Evolutionary conservation across 2,113 vertebrate species (phyloP).

Genomic region (Dicrurus megarhynchus): DNA sequence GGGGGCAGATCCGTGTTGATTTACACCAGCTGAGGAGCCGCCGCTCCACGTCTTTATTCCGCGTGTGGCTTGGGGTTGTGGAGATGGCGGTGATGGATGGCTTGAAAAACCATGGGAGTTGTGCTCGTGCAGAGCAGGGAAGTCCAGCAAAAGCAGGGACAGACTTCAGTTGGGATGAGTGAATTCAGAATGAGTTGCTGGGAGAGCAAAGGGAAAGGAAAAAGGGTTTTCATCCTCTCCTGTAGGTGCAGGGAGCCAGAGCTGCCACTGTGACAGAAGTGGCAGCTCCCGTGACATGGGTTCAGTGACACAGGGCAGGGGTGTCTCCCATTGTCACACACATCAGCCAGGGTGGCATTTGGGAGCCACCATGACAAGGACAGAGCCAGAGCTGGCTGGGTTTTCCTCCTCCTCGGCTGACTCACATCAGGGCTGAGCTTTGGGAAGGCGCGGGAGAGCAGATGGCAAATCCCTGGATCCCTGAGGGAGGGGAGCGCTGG

Average conservation of each 20-base stretch:
- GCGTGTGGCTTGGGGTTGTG: not conserved
- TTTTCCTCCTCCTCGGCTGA: not conserved
- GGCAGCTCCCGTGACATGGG: accelerated
- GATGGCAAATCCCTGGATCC: not conserved
- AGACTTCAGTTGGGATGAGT: not conserved
- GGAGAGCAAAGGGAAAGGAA: not conserved
- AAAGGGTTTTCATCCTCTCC: not conserved
- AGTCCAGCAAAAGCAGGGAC: not conserved
- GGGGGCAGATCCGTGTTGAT: not conserved
- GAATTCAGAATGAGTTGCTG: not conserved
- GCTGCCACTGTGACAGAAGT: not conserved
- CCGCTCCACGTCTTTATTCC: not conserved
- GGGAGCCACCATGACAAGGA: not conserved
- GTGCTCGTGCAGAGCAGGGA: not conserved
- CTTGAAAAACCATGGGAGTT: not conserved
- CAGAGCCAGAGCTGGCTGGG: not conserved
- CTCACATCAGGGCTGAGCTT: not conserved
- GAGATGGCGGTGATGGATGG: not conserved
- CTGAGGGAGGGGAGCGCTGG: not conserved
- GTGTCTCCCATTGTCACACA: not conserved
- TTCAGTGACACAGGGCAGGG: accelerated
- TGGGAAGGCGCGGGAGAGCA: accelerated
- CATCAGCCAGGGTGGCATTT: accelerated
- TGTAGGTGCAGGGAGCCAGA: not conserved
- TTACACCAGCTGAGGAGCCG: not conserved